A percentile compares a stretch with the other conserved stretches of the same genome.
These are phyloP conservation scores for Zelostemma sp. DNA, from an alignment of 1,140 invertebrate genomes.

Conservation along the genomic window DNA sequence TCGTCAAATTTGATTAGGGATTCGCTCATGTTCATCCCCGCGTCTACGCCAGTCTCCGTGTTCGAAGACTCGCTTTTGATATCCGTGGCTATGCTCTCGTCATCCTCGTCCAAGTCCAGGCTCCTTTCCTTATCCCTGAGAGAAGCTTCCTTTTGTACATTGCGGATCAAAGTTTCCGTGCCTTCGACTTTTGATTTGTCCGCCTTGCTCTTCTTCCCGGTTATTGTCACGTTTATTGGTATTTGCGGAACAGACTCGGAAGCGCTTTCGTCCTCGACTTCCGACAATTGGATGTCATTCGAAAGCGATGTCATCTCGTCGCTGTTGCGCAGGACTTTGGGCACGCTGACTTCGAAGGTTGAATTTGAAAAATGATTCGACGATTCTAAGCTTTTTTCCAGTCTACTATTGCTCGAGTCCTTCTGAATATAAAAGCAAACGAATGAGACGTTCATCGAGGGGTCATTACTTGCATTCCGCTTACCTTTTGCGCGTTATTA, in stretches of 20 bases:
- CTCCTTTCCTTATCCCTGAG: constrained; percentile 41
- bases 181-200: constrained; percentile 34
- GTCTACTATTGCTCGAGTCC: constrained; percentile 51
- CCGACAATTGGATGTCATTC: constrained; percentile 56
- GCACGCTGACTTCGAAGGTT: constrained; percentile 62
- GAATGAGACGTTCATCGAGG: neutral
- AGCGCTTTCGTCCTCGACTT: constrained; percentile 52
- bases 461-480: neutral
- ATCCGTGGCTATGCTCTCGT: constrained; percentile 29
- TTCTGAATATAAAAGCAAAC: constrained; percentile 47
- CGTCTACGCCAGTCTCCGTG: constrained; percentile 47
- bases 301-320: constrained; percentile 36
- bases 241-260: constrained; percentile 53
- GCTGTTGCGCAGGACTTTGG: constrained; percentile 54
- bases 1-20: constrained; percentile 61
- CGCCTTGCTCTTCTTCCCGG: constrained; percentile 56
- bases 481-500: constrained; percentile 61
- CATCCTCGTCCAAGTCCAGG: constrained; percentile 50
- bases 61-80: constrained; percentile 34
- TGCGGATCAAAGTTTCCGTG: constrained; percentile 45
- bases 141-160: constrained; percentile 14
- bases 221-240: constrained; percentile 66
- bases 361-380: constrained; percentile 58
- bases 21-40: constrained; percentile 41
- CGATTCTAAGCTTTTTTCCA: constrained; percentile 52